A percentile compares a stretch with the other conserved stretches of the same genome.
These are phyloP conservation scores for Ceramica pisi DNA, from an alignment of 2,888 invertebrate genomes.

Conservation along the genomic window DNA sequence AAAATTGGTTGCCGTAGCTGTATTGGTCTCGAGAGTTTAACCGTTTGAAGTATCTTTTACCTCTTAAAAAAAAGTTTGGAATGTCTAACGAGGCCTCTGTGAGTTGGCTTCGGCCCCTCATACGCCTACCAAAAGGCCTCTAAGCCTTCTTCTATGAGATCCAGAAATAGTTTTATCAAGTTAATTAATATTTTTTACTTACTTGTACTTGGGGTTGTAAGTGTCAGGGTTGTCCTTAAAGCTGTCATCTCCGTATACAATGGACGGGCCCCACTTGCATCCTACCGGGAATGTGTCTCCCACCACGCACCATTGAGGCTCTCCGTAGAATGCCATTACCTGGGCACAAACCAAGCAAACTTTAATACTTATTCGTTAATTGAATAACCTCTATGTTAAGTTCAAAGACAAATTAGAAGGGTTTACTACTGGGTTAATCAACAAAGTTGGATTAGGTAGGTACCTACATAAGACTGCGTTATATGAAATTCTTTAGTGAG, in stretches of 20 bases:
- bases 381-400: neutral
- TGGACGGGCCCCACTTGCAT: conserved; percentile 95
- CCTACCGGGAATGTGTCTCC: conserved; percentile 99
- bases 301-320: conserved; percentile 98
- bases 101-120: no score
- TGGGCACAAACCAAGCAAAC: conserved; percentile 69
- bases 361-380: neutral
- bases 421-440: neutral
- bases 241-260: conserved; percentile 97
- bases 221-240: conserved; percentile 97
- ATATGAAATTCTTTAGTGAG: no score
- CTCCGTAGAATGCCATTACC: conserved; percentile 96
- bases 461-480: no score
- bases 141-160: no score
- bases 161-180: no score
- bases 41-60: no score
- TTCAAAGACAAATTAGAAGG: neutral
- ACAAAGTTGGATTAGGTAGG: no score
- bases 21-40: no score
- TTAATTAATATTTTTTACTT: conserved; percentile 23
- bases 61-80: no score
- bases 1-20: no score
- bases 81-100: no score
- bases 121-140: no score
- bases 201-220: conserved; percentile 94